Conservation (phyloP, 2,113 vertebrate species). For the Amazona guildingii region DNA sequence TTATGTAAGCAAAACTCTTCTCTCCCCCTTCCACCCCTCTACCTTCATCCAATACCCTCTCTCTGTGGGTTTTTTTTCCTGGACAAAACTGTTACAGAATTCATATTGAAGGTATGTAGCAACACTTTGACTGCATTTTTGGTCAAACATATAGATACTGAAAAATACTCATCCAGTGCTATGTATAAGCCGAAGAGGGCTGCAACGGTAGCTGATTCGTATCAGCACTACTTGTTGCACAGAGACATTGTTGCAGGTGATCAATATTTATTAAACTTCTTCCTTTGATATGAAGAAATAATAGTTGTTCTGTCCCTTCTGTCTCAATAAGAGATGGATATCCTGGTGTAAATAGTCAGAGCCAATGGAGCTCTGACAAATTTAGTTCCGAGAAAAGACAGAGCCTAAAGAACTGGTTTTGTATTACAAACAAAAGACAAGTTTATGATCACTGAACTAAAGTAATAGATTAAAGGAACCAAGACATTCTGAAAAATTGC, state of each 20-base stretch:
- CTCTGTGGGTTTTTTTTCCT: neutral
- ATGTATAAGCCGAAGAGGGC: neutral
- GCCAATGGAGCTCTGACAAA: neutral
- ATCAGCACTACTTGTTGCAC: neutral
- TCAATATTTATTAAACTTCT: neutral
- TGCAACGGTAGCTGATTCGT: neutral
- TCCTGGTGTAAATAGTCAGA: neutral
- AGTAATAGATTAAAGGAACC: constrained; percentile 4
- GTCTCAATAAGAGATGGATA: neutral
- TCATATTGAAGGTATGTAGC: neutral
- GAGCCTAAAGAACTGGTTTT: neutral
- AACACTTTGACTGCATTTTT: neutral
- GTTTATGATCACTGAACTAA: neutral
- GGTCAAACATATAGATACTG: neutral
- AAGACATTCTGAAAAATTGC: neutral
- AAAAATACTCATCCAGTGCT: neutral
- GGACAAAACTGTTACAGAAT: neutral
- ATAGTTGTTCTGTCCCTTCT: neutral
- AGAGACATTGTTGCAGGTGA: neutral
- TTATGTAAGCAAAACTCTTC: neutral
- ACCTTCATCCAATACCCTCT: neutral
- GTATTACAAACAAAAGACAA: neutral
- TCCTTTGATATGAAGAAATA: neutral
- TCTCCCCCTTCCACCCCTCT: neutral
- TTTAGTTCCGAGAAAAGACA: neutral